Percentiles rank a stretch among this genome's conserved stretches.
Evolutionary conservation across 2,888 invertebrate genomes (phyloP).

Genomic region (Luperina nickerlii): DNA sequence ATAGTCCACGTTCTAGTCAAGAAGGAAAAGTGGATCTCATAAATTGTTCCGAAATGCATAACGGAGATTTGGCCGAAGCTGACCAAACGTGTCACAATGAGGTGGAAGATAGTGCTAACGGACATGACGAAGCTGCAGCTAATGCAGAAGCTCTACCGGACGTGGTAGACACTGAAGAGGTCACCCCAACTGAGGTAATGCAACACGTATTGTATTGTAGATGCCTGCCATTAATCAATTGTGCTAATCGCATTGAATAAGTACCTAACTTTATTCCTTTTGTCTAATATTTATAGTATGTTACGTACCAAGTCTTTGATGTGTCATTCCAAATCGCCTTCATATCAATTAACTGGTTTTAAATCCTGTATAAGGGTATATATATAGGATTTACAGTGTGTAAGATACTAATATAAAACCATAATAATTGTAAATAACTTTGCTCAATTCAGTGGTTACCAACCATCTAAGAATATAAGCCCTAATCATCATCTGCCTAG

Average conservation of each 20-base stretch:
- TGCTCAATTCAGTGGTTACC: neutral
- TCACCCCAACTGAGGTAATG: constrained; percentile 89
- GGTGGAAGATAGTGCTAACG: constrained; percentile 69
- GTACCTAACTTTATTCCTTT: constrained; percentile 30
- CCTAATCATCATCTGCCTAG: neutral
- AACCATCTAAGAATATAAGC: neutral
- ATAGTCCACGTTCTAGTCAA: constrained; percentile 80
- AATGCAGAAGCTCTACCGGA: constrained; percentile 84
- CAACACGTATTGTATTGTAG: constrained; percentile 87
- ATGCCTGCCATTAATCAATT: constrained; percentile 86
- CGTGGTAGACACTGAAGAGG: constrained; percentile 88
- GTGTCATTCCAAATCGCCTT: constrained; percentile 5
- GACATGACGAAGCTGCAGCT: constrained; percentile 72
- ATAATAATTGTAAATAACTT: neutral
- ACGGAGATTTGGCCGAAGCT: constrained; percentile 95
- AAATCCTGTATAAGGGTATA: neutral
- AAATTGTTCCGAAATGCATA: constrained; percentile 90
- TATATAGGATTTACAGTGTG: constrained; percentile 1
- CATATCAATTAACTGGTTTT: neutral
- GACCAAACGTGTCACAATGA: constrained; percentile 92
- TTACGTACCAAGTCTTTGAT: constrained; percentile 34
- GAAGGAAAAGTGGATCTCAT: constrained; percentile 87
- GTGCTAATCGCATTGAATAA: constrained; percentile 76
- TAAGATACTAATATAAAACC: neutral
- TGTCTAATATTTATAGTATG: constrained; percentile 42